Base-by-base conservation (phyloP, 2,888 invertebrate species). In the Homarus gammarus region DNA sequence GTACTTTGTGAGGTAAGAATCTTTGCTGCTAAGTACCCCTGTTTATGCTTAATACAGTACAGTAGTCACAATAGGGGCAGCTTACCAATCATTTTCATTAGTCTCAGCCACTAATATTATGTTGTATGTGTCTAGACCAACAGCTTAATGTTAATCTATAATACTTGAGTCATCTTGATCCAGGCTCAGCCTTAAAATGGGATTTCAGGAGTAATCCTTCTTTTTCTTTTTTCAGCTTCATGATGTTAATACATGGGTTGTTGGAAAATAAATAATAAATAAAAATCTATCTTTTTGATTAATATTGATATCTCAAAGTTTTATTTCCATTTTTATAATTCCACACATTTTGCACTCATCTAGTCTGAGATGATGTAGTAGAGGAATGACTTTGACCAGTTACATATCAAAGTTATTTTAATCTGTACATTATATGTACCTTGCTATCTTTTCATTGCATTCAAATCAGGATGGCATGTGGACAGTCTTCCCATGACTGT, bases 221-320 rank as follows among this genome's bases (percentile, higher is more conserved):
- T 5, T 8, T 64, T n/a, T 64, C 22, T n/a, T 12, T 56, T 56
- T 56, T 56, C 64, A 27, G 31, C 27, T 27, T 64, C 31, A 27
- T 18, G 22, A 56, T 64, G 64, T 12, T 44, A 12, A 27, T 27
- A 22, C 64, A 27, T 64, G 64, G n/a, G 3, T 64, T 64, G 22
- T 27, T 64, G 64, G 64, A 64, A 64, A 27, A 64, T 64, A 64
- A 1, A 27, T 27, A 64, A 64, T 64, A n/a, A n/a, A n/a, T n/a
- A n/a, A n/a, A 64, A 64, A 64, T 64, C 27, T 64, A 64, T 64
- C 64, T 27, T 64, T 64, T 64, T n/a, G 27, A 64, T 27, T 64
- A 56, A 56, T 18, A 12, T 64, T 64, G 8, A 6, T 27, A 64
- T 27, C 27, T 64, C 10, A 64, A 15, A 64, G 64, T 64, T 64